These are phyloP conservation scores for Laupala kohalensis DNA, from an alignment of 1,140 invertebrate genomes.

Conservation along the genomic window DNA sequence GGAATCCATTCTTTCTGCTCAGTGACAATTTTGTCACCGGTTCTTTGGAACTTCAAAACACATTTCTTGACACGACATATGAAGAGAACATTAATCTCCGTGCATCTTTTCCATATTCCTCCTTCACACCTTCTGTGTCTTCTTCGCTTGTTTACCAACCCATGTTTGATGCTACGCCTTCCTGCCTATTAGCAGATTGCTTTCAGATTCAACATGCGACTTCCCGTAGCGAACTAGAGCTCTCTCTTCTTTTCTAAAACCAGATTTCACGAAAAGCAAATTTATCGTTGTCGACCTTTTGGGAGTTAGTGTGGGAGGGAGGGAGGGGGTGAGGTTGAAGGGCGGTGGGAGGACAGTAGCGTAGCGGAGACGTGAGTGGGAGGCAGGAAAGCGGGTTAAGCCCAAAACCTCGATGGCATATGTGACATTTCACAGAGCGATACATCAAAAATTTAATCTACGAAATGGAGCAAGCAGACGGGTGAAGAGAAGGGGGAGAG, in stretches of 20 bases:
- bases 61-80: too few species aligned
- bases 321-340: not conserved
- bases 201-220: not conserved
- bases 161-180: too few species aligned
- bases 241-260: conserved; percentile 1
- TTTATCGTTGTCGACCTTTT: conserved; percentile 1
- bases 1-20: too few species aligned
- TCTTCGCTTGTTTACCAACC: too few species aligned
- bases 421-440: conserved; percentile 8
- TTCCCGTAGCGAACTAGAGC: not conserved
- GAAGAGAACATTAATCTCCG: too few species aligned
- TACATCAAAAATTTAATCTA: conserved; percentile 10
- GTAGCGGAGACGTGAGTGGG: not conserved
- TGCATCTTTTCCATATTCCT: too few species aligned
- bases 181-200: conserved; percentile 7
- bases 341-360: not conserved
- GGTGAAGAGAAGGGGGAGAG: not conserved
- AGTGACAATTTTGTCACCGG: too few species aligned
- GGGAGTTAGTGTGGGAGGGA: not conserved
- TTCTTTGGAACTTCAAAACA: too few species aligned
- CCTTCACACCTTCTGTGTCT: too few species aligned
- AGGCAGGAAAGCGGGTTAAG: conserved; percentile 1
- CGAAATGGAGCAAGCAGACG: conserved; percentile 4
- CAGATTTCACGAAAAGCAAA: conserved; percentile 2
- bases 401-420: conserved; percentile 8